phyloP scores from a whole-genome alignment of 2,888 invertebrate species.

The Leucozona laternaria region DNA sequence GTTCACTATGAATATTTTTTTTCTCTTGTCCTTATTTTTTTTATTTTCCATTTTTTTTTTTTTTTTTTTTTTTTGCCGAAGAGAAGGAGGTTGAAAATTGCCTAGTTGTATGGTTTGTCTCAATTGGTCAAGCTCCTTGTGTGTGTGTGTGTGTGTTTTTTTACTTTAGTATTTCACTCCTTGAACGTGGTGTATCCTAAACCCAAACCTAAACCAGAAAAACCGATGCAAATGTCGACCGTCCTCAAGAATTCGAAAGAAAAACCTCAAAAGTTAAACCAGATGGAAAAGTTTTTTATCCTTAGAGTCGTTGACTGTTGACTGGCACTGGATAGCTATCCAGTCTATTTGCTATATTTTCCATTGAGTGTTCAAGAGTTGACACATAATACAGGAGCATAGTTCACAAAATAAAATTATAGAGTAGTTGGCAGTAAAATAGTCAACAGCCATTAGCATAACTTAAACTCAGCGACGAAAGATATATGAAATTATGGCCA shows the following conservation, averaged over 20 bases:
- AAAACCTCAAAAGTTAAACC: constrained; percentile 67
- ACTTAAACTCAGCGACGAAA: constrained; percentile 25
- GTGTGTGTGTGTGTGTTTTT: constrained; percentile 16
- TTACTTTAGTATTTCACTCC: constrained; percentile 3
- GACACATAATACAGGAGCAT: constrained; percentile 42
- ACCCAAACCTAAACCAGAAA: neutral
- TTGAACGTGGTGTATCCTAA: constrained; percentile 10
- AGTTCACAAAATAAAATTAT: constrained; percentile 50
- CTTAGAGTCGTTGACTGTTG: constrained; percentile 47
- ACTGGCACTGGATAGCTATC: constrained; percentile 23
- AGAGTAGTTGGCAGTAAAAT: constrained; percentile 19
- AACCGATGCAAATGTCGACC: constrained; percentile 15
- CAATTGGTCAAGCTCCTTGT: constrained; percentile 64
- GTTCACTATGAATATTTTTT: constrained; percentile 67
- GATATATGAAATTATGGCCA: constrained; percentile 2
- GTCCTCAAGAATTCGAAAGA: constrained; percentile 43
- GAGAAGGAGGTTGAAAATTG: constrained; percentile 38
- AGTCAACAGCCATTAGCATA: constrained; percentile 28
- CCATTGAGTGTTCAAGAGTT: constrained; percentile 55
- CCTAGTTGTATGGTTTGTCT: constrained; percentile 65
- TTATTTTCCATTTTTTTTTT: constrained; percentile 4
- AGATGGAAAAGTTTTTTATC: constrained; percentile 70
- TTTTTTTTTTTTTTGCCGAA: constrained; percentile 1
- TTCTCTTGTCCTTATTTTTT: constrained; percentile 24
- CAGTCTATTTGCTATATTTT: constrained; percentile 52